These are phyloP conservation scores for Trogon melanurus DNA, from an alignment of 2,113 vertebrate species.

Conservation along the genomic window DNA sequence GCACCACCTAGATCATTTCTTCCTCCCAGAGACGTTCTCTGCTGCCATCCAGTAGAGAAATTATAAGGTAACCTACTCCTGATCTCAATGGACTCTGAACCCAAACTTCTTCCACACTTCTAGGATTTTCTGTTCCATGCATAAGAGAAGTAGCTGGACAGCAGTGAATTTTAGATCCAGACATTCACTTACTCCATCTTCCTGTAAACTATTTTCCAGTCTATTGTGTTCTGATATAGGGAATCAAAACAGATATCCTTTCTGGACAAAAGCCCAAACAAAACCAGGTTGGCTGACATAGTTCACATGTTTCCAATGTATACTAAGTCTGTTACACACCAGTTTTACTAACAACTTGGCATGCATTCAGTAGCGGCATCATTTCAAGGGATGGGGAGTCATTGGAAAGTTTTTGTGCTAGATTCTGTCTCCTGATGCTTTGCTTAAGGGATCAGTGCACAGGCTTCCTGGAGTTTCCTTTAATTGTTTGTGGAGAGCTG, in stretches of 20 bases:
- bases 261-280: constrained; percentile 59
- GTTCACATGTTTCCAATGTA: not conserved
- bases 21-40: not conserved
- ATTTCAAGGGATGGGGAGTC: constrained; percentile 53
- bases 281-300: constrained; percentile 47
- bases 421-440: constrained; percentile 22
- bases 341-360: constrained; percentile 47
- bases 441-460: constrained; percentile 28
- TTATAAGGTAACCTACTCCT: fast-evolving
- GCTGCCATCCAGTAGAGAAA: not conserved
- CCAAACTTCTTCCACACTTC: not conserved
- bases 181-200: not conserved
- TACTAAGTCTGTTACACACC: not conserved
- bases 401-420: constrained; percentile 37
- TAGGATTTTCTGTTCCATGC: not conserved
- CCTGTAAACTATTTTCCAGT: not conserved
- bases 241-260: constrained; percentile 70
- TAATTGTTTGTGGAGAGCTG: constrained; percentile 69
- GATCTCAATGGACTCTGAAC: not conserved
- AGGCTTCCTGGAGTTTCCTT: constrained; percentile 75
- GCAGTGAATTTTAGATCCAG: not conserved
- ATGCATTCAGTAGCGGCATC: constrained; percentile 54
- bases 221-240: constrained; percentile 42
- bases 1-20: not conserved
- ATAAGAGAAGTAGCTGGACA: not conserved